Percentiles rank a stretch among this genome's conserved stretches.
Evolutionary conservation across 1,140 invertebrate genomes (phyloP).

Genomic region (Ceratosolen solmsi): DNA sequence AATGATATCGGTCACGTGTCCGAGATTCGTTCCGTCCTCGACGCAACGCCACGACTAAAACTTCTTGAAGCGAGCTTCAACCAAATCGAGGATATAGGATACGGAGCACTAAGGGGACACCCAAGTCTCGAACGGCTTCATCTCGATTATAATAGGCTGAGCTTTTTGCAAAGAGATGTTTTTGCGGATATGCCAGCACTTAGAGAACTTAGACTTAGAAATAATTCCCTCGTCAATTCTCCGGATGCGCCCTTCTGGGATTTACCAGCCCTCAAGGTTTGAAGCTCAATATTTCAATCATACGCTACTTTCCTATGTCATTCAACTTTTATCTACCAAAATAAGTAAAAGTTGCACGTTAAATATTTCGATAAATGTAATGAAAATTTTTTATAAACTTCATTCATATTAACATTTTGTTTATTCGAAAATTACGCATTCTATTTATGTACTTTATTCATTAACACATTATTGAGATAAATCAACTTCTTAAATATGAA

Average conservation of each 20-base stretch:
- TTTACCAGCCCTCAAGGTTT: constrained; percentile 83
- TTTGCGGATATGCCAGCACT: constrained; percentile 87
- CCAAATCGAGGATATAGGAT: constrained; percentile 82
- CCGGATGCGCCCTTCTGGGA: constrained; percentile 85
- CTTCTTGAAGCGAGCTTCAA: constrained; percentile 86
- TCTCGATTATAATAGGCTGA: constrained; percentile 85
- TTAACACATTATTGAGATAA: too few relatives aligned
- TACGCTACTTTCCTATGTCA: background rate
- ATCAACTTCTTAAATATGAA: too few relatives aligned
- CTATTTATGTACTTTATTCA: too few relatives aligned
- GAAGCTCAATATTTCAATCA: background rate
- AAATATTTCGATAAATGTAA: too few relatives aligned
- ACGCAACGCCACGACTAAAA: constrained; percentile 82
- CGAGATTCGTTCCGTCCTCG: constrained; percentile 81
- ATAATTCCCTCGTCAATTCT: constrained; percentile 81
- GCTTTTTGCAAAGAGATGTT: constrained; percentile 82
- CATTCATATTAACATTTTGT: too few relatives aligned
- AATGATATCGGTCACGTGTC: constrained; percentile 84
- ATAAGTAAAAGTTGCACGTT: too few relatives aligned
- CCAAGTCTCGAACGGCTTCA: constrained; percentile 84
- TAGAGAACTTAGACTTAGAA: constrained; percentile 83
- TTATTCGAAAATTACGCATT: too few relatives aligned
- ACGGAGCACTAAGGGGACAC: constrained; percentile 83
- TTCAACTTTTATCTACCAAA: too few relatives aligned
- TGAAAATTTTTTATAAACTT: too few relatives aligned